Evolutionary conservation across 2,797 vertebrate species (phyloP).

Genomic region (Cetoscarus ocellatus): DNA sequence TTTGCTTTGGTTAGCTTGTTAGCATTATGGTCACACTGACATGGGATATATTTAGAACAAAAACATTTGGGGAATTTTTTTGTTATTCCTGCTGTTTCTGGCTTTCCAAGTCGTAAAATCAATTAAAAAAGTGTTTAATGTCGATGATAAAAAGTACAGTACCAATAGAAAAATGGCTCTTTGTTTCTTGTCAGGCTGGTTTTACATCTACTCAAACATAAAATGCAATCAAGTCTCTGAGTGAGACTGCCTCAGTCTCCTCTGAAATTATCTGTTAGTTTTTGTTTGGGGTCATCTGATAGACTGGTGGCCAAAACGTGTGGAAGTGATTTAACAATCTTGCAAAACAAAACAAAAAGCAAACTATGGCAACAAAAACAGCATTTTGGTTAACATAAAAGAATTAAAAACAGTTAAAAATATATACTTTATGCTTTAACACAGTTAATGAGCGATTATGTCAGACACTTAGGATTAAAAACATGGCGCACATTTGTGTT

Average conservation of each 20-base stretch:
- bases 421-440: conserved; percentile 45
- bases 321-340: conserved; percentile 7
- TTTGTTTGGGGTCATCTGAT: conserved; percentile 25
- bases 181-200: conserved; percentile 68
- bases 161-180: conserved; percentile 63
- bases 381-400: conserved; percentile 59
- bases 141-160: conserved; percentile 51
- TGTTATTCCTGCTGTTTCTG: conserved; percentile 27
- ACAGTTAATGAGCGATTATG: conserved; percentile 44
- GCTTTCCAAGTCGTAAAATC: conserved; percentile 20
- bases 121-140: conserved; percentile 38
- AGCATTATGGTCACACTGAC: conserved; percentile 40
- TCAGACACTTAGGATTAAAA: conserved; percentile 51
- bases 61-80: neutral
- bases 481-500: conserved; percentile 56
- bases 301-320: conserved; percentile 13
- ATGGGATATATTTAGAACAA: conserved; percentile 5
- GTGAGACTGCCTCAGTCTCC: conserved; percentile 23
- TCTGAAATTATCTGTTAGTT: conserved; percentile 27
- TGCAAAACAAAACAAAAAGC: conserved; percentile 44
- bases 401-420: conserved; percentile 65
- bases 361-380: conserved; percentile 23
- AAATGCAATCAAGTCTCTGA: conserved; percentile 21
- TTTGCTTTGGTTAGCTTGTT: conserved; percentile 71
- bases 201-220: conserved; percentile 57